Percentiles rank a stretch among this genome's conserved stretches.
phyloP scores from a whole-genome alignment of 2,113 vertebrate species.

The Panthera uncia region DNA sequence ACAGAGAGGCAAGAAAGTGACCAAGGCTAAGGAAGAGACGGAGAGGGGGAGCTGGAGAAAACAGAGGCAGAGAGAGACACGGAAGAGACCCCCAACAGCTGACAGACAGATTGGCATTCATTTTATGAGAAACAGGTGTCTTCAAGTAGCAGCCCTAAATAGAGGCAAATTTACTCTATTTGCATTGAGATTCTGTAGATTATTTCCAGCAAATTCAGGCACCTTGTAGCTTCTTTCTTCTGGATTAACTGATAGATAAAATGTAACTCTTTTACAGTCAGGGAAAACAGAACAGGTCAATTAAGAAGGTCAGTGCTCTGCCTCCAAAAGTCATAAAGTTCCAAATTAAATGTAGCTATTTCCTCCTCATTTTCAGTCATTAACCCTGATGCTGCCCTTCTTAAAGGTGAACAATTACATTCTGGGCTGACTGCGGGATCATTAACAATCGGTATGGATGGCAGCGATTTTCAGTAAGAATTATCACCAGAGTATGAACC shows the following conservation, averaged over 20 bases:
- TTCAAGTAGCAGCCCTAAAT: background rate
- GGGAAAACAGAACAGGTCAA: background rate
- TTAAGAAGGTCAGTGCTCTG: background rate
- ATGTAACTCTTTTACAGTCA: background rate
- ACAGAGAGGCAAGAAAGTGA: background rate
- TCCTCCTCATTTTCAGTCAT: background rate
- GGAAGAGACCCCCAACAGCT: background rate
- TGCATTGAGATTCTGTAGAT: conserved; percentile 6
- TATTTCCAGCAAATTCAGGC: conserved; percentile 10
- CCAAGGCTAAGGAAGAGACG: background rate
- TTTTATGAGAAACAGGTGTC: background rate
- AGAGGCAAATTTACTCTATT: background rate
- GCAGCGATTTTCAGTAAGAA: background rate
- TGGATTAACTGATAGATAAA: conserved; percentile 2
- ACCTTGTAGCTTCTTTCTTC: background rate
- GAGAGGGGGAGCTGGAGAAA: background rate
- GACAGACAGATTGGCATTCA: background rate
- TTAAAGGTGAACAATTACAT: background rate
- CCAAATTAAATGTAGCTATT: background rate
- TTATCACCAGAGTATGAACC: background rate
- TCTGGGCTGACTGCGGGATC: background rate
- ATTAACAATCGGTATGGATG: fast-evolving
- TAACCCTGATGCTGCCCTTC: background rate
- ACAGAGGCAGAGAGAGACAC: background rate
- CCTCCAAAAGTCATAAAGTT: background rate